phyloP scores from a whole-genome alignment of 2,113 vertebrate species.

The Anoura caudifer region DNA sequence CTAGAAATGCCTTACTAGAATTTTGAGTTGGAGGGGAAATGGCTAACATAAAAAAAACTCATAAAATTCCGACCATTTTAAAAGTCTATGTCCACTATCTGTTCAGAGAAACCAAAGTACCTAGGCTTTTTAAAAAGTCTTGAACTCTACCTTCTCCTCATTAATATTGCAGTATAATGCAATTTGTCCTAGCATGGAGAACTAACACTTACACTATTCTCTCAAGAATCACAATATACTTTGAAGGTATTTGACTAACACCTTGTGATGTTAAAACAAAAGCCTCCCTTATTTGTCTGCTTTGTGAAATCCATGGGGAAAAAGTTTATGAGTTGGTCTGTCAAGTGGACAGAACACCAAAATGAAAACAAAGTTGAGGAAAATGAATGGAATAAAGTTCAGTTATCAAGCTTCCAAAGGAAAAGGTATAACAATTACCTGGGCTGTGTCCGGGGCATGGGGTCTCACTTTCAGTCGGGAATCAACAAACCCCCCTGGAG shows the following conservation, averaged over 20 bases:
- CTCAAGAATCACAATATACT: neutral
- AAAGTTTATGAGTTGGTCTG: neutral
- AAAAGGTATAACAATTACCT: constrained; percentile 76
- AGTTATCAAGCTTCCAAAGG: neutral
- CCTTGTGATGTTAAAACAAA: neutral
- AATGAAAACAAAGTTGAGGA: neutral
- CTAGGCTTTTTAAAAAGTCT: neutral
- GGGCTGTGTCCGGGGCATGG: constrained; percentile 78
- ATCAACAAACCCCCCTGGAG: constrained; percentile 90
- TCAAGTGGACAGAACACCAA: neutral
- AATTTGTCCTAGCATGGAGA: neutral
- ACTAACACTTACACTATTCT: neutral
- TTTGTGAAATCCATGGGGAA: neutral
- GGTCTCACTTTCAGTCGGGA: constrained; percentile 85
- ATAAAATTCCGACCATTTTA: neutral
- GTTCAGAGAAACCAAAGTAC: neutral
- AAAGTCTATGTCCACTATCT: neutral
- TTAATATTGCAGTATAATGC: neutral
- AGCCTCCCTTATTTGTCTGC: neutral
- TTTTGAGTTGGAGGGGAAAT: neutral
- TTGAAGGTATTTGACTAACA: neutral
- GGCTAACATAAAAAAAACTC: neutral
- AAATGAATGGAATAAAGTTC: neutral
- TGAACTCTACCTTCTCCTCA: neutral
- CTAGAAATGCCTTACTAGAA: neutral